Base-by-base conservation (phyloP, 1,140 invertebrate genomes). In the Apis laboriosa region DNA sequence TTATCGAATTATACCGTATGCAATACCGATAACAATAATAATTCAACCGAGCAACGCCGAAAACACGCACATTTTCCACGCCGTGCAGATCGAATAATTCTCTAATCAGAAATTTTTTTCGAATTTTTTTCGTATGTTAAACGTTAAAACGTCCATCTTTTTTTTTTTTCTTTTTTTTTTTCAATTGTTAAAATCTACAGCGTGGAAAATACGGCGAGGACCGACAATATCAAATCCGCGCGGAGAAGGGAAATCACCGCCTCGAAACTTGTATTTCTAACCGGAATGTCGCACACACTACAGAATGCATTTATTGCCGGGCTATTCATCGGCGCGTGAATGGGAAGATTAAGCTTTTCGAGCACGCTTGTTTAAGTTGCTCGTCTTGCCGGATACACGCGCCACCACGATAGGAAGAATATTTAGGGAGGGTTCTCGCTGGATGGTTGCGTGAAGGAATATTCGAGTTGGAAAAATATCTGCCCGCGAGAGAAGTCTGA, bases 301-400 rank as follows among this genome's bases (percentile, higher is more conserved):
- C 49, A 58, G 66, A 66, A 83, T 64, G 60, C 76, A 63, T 78
- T 78, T 78, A 83, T 84, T 84, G 67, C 76, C 66, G 70, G 34
- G 61, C n/a, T 74, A 84, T 84, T 84, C 82, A 84, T 79, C 77
- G 82, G 63, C 51, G 43, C 70, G 64, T 84, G 82, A 84, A 84
- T 84, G 56, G 73, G 49, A 72, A 71, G 81, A 78, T 77, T 83
- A 82, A 77, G 80, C 80, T 77, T 77, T 61, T 24, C 74, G 80
- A 68, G 80, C 70, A 61, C 53, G 80, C 73, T 82, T 77, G 76
- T 82, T 82, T 77, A 82, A 82, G 80, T 82, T 77, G 68, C 73
- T 82, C 80, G 80, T 61, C 80, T 43, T 64, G 67, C 51, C 15
- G 56, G 55, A 61, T 49, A 63, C 56, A 63, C 56, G 21, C 81